A percentile compares a stretch with the other conserved stretches of the same genome.
Conservation (phyloP, 1,140 invertebrate species). For the Magallana ariakensis region DNA sequence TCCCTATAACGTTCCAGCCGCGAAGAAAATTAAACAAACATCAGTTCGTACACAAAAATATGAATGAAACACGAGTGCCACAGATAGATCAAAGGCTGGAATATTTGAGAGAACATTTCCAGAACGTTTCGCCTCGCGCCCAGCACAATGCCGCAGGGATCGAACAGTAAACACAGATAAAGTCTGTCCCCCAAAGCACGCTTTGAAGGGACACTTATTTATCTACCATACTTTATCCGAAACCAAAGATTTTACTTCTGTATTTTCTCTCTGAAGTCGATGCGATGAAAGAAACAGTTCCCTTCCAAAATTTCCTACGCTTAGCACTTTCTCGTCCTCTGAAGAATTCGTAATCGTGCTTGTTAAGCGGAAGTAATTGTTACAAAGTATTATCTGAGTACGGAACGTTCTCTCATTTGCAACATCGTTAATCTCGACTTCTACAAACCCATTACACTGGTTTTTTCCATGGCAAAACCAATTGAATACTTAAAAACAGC, state of each 20-base stretch:
- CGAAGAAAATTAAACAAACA: conserved; percentile 30
- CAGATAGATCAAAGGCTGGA: conserved; percentile 10
- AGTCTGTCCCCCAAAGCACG: not conserved
- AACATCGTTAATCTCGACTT: not conserved
- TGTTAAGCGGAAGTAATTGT: conserved; percentile 2
- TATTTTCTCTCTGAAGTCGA: conserved; percentile 11
- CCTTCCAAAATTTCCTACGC: not conserved
- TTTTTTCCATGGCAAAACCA: too few relatives aligned
- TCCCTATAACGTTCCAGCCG: conserved; percentile 9
- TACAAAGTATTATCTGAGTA: not conserved
- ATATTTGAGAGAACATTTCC: conserved; percentile 16
- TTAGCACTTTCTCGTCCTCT: not conserved
- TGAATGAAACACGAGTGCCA: conserved; percentile 27
- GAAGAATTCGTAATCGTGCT: not conserved
- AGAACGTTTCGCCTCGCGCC: conserved; percentile 18
- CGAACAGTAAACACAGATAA: conserved; percentile 10
- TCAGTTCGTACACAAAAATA: conserved; percentile 26
- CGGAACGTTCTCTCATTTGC: not conserved
- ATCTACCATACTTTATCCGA: conserved; percentile 19
- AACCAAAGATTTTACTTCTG: conserved; percentile 5
- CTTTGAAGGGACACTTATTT: conserved; percentile 25
- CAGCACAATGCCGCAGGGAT: not conserved
- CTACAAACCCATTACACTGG: too few relatives aligned
- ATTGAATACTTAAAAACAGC: too few relatives aligned
- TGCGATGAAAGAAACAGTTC: not conserved